A percentile compares a stretch with the other conserved stretches of the same genome.
Conservation (phyloP, 2,888 invertebrate species). For the Lampropteryx suffumata region DNA sequence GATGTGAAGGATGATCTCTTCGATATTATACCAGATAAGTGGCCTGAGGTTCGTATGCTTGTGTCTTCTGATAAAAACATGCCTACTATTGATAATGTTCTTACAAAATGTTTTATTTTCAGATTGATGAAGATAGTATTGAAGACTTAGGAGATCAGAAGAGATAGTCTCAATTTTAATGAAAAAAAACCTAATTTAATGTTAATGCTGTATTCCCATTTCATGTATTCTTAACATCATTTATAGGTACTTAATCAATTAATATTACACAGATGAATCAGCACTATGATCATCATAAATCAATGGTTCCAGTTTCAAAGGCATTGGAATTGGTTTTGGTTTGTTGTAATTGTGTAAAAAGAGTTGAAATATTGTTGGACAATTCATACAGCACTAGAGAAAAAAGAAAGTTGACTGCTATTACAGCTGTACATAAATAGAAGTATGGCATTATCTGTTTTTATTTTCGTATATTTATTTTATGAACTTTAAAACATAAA, state of each 20-base stretch:
- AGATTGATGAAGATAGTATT: constrained; percentile 93
- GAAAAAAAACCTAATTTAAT: constrained; percentile 25
- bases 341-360: no score
- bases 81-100: no score
- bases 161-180: constrained; percentile 84
- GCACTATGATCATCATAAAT: neutral
- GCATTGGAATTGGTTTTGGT: no score
- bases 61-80: no score
- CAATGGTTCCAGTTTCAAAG: neutral
- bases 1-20: constrained; percentile 99
- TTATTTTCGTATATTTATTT: constrained; percentile 42
- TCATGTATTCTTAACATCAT: neutral
- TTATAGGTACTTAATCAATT: neutral
- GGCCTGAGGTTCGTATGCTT: constrained; percentile 89
- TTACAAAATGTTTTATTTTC: constrained; percentile 22
- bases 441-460: constrained; percentile 48
- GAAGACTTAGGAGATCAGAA: constrained; percentile 97
- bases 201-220: constrained; percentile 45
- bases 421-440: constrained; percentile 34
- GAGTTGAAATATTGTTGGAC: no score
- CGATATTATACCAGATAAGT: constrained; percentile 99
- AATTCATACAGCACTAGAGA: no score
- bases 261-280: neutral
- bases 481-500: constrained; percentile 37
- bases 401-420: no score